Conservation (phyloP, 30 jellyfish, hydroid and myxozoan genomes). For the Chrysaora quinquecirrha region DNA sequence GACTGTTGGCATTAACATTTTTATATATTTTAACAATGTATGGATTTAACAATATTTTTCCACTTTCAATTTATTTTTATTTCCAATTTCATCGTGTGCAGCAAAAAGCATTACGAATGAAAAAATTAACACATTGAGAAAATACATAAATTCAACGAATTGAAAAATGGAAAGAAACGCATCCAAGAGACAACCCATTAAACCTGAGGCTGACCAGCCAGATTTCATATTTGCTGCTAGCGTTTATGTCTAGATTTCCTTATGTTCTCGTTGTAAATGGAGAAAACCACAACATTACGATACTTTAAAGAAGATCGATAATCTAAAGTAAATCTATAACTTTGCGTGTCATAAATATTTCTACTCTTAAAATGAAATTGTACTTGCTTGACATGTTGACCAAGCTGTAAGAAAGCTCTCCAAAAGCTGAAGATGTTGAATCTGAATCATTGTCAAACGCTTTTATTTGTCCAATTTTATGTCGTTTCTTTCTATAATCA, state of each 20-base stretch:
- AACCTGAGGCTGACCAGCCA: too few species aligned
- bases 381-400: slow-evolving; percentile 70
- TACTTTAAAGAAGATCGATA: neutral
- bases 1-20: neutral
- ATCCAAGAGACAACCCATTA: too few species aligned
- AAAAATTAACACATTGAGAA: neutral
- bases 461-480: slow-evolving; percentile 34
- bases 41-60: neutral
- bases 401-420: slow-evolving; percentile 20
- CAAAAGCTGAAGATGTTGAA: slow-evolving; percentile 22
- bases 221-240: too few species aligned
- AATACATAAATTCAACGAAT: too few species aligned
- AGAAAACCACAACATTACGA: neutral
- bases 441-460: slow-evolving; percentile 70
- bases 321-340: neutral
- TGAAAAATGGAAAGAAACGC: too few species aligned
- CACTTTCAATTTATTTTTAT: neutral
- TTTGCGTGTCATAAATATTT: neutral
- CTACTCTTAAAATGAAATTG: neutral
- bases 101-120: neutral
- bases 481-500: slow-evolving; percentile 22
- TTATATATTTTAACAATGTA: neutral
- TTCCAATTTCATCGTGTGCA: too few species aligned
- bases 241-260: too few species aligned
- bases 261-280: neutral